A percentile compares a stretch with the other conserved stretches of the same genome.
These are phyloP conservation scores for Amazona ochrocephala DNA, from an alignment of 2,797 vertebrate genomes.

Conservation along the genomic window DNA sequence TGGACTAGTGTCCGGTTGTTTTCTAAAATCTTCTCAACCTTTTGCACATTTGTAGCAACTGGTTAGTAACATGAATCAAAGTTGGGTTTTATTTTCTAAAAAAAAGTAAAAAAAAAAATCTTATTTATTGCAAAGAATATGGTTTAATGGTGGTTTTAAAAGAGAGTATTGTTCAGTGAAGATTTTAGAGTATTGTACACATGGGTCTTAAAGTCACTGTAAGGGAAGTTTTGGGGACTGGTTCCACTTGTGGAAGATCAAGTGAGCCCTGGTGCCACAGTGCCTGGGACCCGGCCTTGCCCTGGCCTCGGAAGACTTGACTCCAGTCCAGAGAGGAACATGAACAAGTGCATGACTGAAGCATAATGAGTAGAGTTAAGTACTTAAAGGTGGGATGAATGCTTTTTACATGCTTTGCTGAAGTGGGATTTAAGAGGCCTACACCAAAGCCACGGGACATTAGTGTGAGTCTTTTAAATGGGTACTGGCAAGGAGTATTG, in stretches of 20 bases:
- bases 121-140: constrained; percentile 72
- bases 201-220: constrained; percentile 45
- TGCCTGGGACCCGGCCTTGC: not conserved
- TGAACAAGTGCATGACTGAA: not conserved
- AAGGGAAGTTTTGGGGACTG: not conserved
- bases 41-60: constrained; percentile 52
- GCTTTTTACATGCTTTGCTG: constrained; percentile 20
- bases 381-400: not conserved
- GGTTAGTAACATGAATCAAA: constrained; percentile 33
- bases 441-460: not conserved
- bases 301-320: not conserved
- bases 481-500: rapidly evolving
- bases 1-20: constrained; percentile 12
- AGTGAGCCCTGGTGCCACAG: not conserved
- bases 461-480: not conserved
- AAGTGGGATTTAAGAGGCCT: not conserved
- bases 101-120: constrained; percentile 30
- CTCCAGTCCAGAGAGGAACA: not conserved
- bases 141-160: constrained; percentile 42
- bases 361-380: not conserved
- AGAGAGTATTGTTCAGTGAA: constrained; percentile 37
- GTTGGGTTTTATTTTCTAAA: constrained; percentile 47
- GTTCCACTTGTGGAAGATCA: not conserved
- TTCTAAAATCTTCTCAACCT: constrained; percentile 14
- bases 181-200: constrained; percentile 49